Evolutionary conservation across 1,140 invertebrate species (phyloP).

Genomic region (Aricia agestis): DNA sequence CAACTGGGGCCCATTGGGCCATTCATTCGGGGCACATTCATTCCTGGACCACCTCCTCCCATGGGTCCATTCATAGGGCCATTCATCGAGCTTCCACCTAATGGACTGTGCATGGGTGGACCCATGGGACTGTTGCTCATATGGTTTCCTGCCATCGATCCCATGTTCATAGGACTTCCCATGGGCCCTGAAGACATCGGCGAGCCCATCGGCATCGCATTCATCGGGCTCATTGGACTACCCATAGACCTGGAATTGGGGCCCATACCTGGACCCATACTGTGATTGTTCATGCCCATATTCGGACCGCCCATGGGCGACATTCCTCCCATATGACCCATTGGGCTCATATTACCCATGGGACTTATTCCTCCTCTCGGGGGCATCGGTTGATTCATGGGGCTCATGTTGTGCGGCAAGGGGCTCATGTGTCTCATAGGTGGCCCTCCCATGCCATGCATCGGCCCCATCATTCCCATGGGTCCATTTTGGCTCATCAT

Average conservation of each 20-base stretch:
- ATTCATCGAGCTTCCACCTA: slow-evolving; percentile 71
- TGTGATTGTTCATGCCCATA: slow-evolving; percentile 75
- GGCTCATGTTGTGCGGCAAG: slow-evolving; percentile 80
- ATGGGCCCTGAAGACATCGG: slow-evolving; percentile 83
- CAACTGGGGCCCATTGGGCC: slow-evolving; percentile 72
- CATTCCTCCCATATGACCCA: slow-evolving; percentile 76
- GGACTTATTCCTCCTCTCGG: slow-evolving; percentile 80
- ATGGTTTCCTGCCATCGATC: slow-evolving; percentile 74
- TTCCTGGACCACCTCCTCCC: slow-evolving; percentile 72
- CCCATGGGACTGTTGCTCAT: slow-evolving; percentile 82
- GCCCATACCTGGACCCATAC: slow-evolving; percentile 76
- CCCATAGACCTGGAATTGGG: slow-evolving; percentile 77
- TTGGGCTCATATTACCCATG: slow-evolving; percentile 82
- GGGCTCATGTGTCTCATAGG: slow-evolving; percentile 84
- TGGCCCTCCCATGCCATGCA: slow-evolving; percentile 81
- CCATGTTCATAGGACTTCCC: slow-evolving; percentile 83
- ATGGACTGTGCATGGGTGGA: slow-evolving; percentile 76
- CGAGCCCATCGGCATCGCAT: slow-evolving; percentile 83
- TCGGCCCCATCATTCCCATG: slow-evolving; percentile 77
- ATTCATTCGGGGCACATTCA: slow-evolving; percentile 75
- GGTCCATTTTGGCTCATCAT: slow-evolving; percentile 77
- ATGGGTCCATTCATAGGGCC: slow-evolving; percentile 76
- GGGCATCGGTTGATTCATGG: slow-evolving; percentile 81
- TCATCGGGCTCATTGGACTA: slow-evolving; percentile 82
- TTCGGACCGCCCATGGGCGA: slow-evolving; percentile 75